A percentile compares a stretch with the other conserved stretches of the same genome.
Conservation (phyloP, 2,113 vertebrate genomes). For the Megaceryle torquata region DNA sequence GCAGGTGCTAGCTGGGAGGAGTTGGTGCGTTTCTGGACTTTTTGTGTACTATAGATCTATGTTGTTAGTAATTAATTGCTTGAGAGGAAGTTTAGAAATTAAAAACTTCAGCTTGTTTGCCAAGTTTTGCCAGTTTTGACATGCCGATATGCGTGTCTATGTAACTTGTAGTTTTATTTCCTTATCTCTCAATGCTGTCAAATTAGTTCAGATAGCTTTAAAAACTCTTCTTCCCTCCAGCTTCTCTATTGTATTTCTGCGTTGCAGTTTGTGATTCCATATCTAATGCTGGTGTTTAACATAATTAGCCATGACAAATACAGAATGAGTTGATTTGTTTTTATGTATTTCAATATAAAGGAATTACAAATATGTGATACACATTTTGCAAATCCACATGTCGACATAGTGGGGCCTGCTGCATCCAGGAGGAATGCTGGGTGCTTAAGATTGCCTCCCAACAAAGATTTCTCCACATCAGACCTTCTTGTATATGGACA, state of each 20-base stretch:
- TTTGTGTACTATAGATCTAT: background rate
- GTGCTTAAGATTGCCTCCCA: background rate
- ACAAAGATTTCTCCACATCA: background rate
- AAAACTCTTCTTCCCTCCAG: background rate
- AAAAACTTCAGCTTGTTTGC: background rate
- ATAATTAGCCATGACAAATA: background rate
- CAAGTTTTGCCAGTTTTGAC: background rate
- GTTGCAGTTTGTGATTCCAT: background rate
- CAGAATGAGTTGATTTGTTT: background rate
- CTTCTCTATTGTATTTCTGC: background rate
- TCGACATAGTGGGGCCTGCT: background rate
- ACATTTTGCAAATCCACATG: background rate
- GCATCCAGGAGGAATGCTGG: background rate
- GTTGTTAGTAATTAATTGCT: background rate
- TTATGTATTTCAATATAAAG: background rate
- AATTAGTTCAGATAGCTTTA: background rate
- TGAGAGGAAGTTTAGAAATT: background rate
- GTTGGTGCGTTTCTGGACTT: background rate
- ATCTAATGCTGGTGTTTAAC: background rate
- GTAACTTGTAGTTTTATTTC: background rate
- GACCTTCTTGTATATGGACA: background rate
- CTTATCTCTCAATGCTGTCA: background rate
- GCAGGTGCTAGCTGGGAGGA: background rate
- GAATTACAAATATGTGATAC: background rate
- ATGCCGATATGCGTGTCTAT: background rate